Conservation (phyloP, 2,888 invertebrate genomes). For the Blera fallax region DNA sequence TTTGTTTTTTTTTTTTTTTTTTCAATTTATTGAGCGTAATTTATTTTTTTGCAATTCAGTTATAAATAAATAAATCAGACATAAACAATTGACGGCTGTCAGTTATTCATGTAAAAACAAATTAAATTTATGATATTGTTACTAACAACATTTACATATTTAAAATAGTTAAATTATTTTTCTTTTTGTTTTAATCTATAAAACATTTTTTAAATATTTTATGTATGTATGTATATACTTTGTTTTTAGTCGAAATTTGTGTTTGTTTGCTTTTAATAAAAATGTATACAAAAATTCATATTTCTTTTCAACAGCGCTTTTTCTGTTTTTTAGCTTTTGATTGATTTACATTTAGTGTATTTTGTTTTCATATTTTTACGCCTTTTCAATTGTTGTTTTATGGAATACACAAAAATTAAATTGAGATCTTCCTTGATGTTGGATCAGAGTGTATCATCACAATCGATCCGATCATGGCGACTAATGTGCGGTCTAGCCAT, state of each 20-base stretch:
- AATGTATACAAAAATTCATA: constrained; percentile 39
- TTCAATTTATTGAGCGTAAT: constrained; percentile 42
- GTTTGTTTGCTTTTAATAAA: constrained; percentile 17
- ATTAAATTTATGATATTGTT: constrained; percentile 18
- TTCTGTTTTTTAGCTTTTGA: not conserved
- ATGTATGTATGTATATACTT: constrained; percentile 5
- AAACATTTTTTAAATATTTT: constrained; percentile 33
- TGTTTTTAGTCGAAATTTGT: constrained; percentile 16
- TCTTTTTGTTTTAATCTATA: constrained; percentile 44
- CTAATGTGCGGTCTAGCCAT: constrained; percentile 95
- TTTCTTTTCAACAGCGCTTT: not conserved
- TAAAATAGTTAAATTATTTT: constrained; percentile 6
- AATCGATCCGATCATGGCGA: constrained; percentile 89
- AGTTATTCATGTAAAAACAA: constrained; percentile 14
- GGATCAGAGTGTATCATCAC: constrained; percentile 81
- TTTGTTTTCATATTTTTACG: constrained; percentile 9
- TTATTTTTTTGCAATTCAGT: constrained; percentile 5
- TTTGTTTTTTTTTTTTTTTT: constrained; percentile 13
- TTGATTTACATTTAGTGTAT: constrained; percentile 28
- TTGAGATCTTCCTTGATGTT: constrained; percentile 62
- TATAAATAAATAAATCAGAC: not conserved
- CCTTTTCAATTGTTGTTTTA: not conserved
- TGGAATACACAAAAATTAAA: constrained; percentile 33
- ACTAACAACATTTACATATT: constrained; percentile 30
- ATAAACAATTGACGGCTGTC: not conserved